Percentiles rank a stretch among this genome's conserved stretches.
Evolutionary conservation across 2,113 vertebrate species (phyloP).

Genomic region (Toxotes chatareus): DNA sequence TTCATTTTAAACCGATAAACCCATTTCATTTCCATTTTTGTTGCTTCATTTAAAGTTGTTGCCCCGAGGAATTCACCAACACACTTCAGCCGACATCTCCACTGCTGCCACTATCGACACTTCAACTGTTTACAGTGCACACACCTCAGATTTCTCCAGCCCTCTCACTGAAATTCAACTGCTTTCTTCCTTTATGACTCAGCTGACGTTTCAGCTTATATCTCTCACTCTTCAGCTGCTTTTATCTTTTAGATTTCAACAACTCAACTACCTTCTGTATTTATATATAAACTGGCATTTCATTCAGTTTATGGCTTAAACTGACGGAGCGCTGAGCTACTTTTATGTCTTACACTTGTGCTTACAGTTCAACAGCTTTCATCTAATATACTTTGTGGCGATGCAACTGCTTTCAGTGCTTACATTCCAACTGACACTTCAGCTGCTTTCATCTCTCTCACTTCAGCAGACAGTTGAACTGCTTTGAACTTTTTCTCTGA

Average conservation of each 20-base stretch:
- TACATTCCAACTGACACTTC: neutral
- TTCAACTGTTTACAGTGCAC: neutral
- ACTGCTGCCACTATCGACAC: neutral
- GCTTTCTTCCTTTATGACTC: neutral
- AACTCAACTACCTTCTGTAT: neutral
- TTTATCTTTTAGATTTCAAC: neutral
- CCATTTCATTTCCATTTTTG: conserved; percentile 3
- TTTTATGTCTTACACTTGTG: neutral
- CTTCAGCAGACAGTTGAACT: neutral
- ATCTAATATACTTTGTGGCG: neutral
- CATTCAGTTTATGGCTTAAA: neutral
- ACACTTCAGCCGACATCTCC: neutral
- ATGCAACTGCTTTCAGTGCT: neutral
- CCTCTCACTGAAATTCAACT: neutral
- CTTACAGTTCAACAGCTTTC: conserved; percentile 10
- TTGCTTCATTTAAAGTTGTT: neutral
- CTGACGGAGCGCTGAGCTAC: neutral
- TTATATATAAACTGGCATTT: neutral
- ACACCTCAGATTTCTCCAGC: neutral
- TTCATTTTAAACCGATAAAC: neutral
- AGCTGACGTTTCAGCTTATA: neutral
- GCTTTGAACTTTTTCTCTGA: neutral
- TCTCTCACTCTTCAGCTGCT: neutral
- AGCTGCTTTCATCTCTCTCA: neutral
- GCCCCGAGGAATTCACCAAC: neutral